Base-by-base conservation (phyloP, 2,888 invertebrate species). In the Drosophila lacicola region DNA sequence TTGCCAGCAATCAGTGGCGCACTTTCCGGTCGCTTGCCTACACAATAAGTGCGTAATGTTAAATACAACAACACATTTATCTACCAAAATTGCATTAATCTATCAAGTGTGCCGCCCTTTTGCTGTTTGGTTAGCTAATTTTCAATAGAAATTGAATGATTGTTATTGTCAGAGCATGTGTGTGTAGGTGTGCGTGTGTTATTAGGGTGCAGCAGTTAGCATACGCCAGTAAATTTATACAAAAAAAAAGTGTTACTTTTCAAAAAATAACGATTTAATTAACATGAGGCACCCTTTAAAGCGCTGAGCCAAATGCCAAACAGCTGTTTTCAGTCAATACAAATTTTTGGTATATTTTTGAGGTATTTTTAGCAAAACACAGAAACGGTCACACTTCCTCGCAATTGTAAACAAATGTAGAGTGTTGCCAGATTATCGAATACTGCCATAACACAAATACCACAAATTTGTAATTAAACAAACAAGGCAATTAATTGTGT, bases 31-130 rank as follows among this genome's bases (percentile, higher is more conserved):
- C 34, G n/a, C 17, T 39, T 17, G 46, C n/a, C 58, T 42, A 49
- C 55, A 62, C 50, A 61, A 36, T 70, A 50, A 49, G 36, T 49
- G 36, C 54, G 71, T 47, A 33, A 69, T 55, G 51, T 47, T 64
- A 70, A 62, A 56, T 49, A 46, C 33, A 69, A 60, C 45, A 57
- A 29, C 56, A 61, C 13, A 50, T 17, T 78, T 80, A 80, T 80
- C 63, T 68, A 72, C 77, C 82, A 69, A 71, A 88, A 88, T 86
- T 78, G 75, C 82, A 68, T 75, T 80, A 80, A 83, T 83, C 68
- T 82, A 77, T 74, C 74, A 70, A 44, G 46, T 44, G 70, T 63
- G 61, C 54, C 87, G 81, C 82, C 82, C 60, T 45, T 88, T 88
- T 70, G 54, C 56, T 82, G 82, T 82, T 82, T 66, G 57, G 65